These are phyloP conservation scores for Timema podura DNA, from an alignment of 2,888 invertebrate genomes.

Conservation along the genomic window DNA sequence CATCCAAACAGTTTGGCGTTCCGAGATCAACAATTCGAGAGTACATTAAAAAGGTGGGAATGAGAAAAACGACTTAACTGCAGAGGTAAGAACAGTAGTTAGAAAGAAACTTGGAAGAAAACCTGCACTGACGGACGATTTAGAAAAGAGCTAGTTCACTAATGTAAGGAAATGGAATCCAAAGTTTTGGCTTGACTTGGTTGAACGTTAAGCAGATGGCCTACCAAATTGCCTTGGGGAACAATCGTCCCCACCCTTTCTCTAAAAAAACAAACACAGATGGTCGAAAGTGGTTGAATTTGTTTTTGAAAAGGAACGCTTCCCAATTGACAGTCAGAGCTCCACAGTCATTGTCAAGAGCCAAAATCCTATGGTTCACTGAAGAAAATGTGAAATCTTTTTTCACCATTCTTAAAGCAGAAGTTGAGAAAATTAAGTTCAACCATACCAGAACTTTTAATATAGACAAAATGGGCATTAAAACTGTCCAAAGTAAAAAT, in stretches of 20 bases:
- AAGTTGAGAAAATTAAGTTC: too few species aligned
- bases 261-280: constrained; percentile 9
- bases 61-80: too few species aligned
- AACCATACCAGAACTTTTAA: too few species aligned
- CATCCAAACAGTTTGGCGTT: too few species aligned
- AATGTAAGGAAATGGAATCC: constrained; percentile 6
- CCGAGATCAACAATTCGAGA: constrained; percentile 9
- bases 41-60: constrained; percentile 12
- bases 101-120: constrained; percentile 4
- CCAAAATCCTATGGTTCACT: too few species aligned
- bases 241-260: constrained; percentile 6
- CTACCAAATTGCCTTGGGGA: background rate
- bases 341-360: too few species aligned
- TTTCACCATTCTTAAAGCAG: too few species aligned
- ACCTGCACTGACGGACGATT: constrained; percentile 4
- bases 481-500: too few species aligned
- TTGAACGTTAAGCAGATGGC: background rate
- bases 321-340: background rate
- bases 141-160: constrained; percentile 4
- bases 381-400: too few species aligned
- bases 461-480: too few species aligned
- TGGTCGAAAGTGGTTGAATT: constrained; percentile 11
- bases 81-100: background rate
- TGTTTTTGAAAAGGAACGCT: background rate
- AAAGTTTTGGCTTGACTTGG: background rate